Base-by-base conservation (phyloP, 2,113 vertebrate species). In the Myiagra hebetior region DNA sequence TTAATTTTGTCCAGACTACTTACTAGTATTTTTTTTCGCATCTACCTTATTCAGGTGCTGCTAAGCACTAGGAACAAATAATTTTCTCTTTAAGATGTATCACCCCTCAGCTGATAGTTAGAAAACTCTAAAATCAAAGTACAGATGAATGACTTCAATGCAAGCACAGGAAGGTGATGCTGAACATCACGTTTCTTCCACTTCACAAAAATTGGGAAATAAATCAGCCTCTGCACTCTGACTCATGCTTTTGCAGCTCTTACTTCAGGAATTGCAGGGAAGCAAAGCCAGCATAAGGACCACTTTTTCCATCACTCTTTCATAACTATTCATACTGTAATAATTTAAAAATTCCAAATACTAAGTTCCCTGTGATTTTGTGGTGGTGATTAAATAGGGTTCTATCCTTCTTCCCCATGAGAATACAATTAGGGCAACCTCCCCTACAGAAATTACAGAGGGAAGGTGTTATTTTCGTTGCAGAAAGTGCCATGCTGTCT, bases 1-100 rank as follows among this genome's bases (percentile, higher is more conserved):
- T 75, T 78, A 41, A 85, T 95, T 94, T 95, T 91, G 28, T 79
- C 70, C 81, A 73, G 65, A 60, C 52, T 89, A 53, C 75, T 91
- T 72, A 41, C 17, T 91, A 68, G 28, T 35, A 2, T 33, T 37
- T 41, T 13, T 73, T 73, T 53, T 37, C 17, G 20, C 4, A 0
- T 57, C 20, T 67, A 26, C 6, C 35, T 78, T 60, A 50, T 76
- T 93, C 59, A 80, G 76, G 30, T 95, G 27, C 56, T 77, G 27
- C 47, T 89, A 67, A 83, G 37, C 52, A 63, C 13, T 52, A 77
- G 50, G 42, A 81, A 52, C 19, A 92, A 79, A 37, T 23, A 21
- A 27, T 88, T 74, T 94, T 82, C 26, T 65, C 44, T 65, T 74
- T 42, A 85, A 78, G 17, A 85, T 31, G 8, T 31, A 44, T 74